Evolutionary conservation across 2,888 invertebrate species (phyloP).

Genomic region (Meganola albula): DNA sequence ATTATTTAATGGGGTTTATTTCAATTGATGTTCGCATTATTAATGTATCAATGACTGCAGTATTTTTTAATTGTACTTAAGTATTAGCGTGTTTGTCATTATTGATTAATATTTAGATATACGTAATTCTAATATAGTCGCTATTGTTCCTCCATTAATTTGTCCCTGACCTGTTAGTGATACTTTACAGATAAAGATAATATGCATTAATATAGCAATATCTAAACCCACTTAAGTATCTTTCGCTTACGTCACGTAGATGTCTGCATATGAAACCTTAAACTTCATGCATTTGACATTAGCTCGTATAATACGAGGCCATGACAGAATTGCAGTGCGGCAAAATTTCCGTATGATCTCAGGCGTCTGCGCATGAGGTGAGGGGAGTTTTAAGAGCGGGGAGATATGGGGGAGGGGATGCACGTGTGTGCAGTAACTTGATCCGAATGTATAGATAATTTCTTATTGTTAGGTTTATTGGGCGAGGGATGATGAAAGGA

Average conservation of each 20-base stretch:
- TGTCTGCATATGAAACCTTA: conserved; percentile 23
- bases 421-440: conserved; percentile 55
- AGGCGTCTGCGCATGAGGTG: conserved; percentile 22
- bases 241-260: neutral
- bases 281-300: conserved; percentile 33
- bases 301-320: conserved; percentile 27
- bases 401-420: conserved; percentile 26
- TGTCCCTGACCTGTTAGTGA: no score
- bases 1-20: conserved; percentile 19
- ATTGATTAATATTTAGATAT: no score
- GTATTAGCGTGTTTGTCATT: no score
- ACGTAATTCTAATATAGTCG: no score
- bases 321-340: conserved; percentile 31
- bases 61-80: no score
- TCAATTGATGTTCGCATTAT: conserved; percentile 19
- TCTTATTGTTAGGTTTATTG: conserved; percentile 40
- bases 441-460: conserved; percentile 49
- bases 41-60: no score
- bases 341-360: conserved; percentile 28
- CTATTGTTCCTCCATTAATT: no score
- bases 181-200: no score
- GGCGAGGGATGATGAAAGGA: conserved; percentile 36
- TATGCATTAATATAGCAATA: no score
- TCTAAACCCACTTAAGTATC: neutral
- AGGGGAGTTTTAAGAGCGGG: no score